phyloP scores from a whole-genome alignment of 1,140 invertebrate species.

The Mercenaria mercenaria region DNA sequence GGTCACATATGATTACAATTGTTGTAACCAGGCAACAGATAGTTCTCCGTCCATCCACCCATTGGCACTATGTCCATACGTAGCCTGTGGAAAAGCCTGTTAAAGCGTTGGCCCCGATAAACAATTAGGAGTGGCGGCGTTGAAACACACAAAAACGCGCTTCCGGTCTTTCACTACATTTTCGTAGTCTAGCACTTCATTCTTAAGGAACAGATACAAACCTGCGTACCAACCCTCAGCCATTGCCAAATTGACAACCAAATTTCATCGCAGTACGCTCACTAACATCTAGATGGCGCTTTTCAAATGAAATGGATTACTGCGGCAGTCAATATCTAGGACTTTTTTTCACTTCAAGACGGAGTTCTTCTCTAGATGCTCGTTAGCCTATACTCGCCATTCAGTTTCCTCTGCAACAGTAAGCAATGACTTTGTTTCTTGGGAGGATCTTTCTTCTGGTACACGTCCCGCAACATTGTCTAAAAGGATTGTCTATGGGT shows the following conservation, averaged over 20 bases:
- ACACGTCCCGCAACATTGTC: too few relatives aligned
- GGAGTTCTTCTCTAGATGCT: not conserved
- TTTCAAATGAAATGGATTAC: not conserved
- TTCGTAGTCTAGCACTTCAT: not conserved
- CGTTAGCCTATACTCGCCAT: not conserved
- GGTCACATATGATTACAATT: not conserved
- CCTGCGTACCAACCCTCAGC: not conserved
- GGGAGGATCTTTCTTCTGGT: too few relatives aligned
- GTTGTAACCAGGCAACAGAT: not conserved
- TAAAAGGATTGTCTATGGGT: too few relatives aligned
- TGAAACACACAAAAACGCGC: not conserved
- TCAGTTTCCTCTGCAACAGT: too few relatives aligned
- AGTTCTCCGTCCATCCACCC: not conserved
- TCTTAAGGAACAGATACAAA: not conserved
- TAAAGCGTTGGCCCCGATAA: not conserved
- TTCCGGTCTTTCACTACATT: not conserved
- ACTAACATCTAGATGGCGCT: not conserved
- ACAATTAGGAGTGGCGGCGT: not conserved
- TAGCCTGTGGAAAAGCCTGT: not conserved
- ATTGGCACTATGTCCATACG: not conserved
- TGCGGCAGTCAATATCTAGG: not conserved
- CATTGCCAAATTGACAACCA: not conserved
- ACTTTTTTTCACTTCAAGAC: not conserved
- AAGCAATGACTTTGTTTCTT: too few relatives aligned
- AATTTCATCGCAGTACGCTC: not conserved